These are phyloP conservation scores for Rhopalosiphum padi DNA, from an alignment of 1,140 invertebrate genomes.

Conservation along the genomic window DNA sequence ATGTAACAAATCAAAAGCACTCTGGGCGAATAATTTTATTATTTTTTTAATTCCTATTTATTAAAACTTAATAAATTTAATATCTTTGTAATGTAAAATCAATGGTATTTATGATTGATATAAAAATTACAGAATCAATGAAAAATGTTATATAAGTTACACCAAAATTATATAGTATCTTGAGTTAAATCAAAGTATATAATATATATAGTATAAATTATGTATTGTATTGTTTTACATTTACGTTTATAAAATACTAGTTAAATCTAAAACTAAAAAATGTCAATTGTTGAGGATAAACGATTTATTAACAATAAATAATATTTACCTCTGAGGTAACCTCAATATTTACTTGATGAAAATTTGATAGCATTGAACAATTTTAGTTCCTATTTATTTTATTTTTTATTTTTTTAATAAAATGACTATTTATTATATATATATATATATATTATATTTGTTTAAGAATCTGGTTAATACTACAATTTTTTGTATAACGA, in stretches of 20 bases:
- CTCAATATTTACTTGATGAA: not conserved
- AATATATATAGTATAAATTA: not conserved
- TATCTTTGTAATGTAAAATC: too few relatives aligned
- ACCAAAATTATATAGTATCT: not conserved
- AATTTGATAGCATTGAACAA: conserved; percentile 6
- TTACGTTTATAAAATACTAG: not conserved
- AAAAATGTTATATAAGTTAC: not conserved
- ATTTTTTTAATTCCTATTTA: not conserved
- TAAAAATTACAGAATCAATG: not conserved
- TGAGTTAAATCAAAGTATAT: not conserved
- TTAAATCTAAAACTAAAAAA: not conserved
- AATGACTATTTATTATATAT: not conserved
- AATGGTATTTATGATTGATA: too few relatives aligned
- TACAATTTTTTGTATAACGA: conserved; percentile 1
- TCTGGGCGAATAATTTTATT: not conserved
- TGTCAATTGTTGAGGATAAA: conserved; percentile 21
- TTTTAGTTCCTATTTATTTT: conserved; percentile 43
- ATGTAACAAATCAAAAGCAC: not conserved
- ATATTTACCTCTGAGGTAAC: not conserved
- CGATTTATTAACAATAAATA: not conserved
- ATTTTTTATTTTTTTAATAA: not conserved
- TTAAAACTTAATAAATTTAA: not conserved
- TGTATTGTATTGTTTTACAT: not conserved
- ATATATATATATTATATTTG: not conserved
- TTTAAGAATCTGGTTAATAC: not conserved